Percentiles rank a stretch among this genome's conserved stretches.
phyloP scores from a whole-genome alignment of 1,140 invertebrate genomes.

The Drosophila ercepeae region DNA sequence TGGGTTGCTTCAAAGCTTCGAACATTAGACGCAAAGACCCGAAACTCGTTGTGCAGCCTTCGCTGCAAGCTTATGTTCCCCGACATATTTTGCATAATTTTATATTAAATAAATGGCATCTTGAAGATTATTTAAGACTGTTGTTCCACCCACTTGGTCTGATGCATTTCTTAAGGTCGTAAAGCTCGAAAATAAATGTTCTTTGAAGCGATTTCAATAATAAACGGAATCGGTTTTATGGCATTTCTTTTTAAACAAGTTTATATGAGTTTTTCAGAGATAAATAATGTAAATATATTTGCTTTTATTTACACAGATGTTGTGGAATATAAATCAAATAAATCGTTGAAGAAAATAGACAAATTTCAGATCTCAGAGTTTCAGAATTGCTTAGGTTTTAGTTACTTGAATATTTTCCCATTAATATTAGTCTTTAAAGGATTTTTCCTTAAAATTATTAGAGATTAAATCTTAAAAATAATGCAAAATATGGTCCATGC shows the following conservation, averaged over 20 bases:
- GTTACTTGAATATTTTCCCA: too few relatives aligned
- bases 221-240: neutral
- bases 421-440: too few relatives aligned
- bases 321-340: neutral
- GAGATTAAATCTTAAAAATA: too few relatives aligned
- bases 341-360: neutral
- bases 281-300: conserved; percentile 1
- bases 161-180: neutral
- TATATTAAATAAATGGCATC: conserved; percentile 8
- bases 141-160: conserved; percentile 14
- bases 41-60: conserved; percentile 24
- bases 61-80: neutral
- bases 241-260: neutral
- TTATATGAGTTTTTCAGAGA: neutral
- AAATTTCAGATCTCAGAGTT: too few relatives aligned
- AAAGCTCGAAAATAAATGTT: neutral
- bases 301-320: neutral
- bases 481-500: too few relatives aligned
- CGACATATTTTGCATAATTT: conserved; percentile 2
- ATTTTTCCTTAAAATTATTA: too few relatives aligned
- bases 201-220: neutral
- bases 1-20: conserved; percentile 69
- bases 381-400: too few relatives aligned
- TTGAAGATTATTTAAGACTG: conserved; percentile 4
- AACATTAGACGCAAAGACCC: conserved; percentile 29